Evolutionary conservation across 2,113 vertebrate genomes (phyloP).

Genomic region (Campylomormyrus tamandua): DNA sequence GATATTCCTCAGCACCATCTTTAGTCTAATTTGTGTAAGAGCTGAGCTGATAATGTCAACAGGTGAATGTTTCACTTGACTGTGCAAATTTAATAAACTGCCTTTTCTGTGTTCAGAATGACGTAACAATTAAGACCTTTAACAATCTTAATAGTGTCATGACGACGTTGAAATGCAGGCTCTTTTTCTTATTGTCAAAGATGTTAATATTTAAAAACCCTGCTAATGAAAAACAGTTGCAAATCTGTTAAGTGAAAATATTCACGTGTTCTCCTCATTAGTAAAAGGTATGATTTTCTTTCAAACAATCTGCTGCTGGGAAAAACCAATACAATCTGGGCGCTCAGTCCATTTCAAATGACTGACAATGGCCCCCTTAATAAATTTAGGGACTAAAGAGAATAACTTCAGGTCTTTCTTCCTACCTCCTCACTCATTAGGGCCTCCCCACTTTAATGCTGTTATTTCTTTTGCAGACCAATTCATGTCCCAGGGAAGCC

Average conservation of each 20-base stretch:
- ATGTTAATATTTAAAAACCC: background rate
- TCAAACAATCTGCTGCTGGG: constrained; percentile 23
- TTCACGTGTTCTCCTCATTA: background rate
- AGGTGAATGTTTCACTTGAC: background rate
- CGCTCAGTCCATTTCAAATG: constrained; percentile 24
- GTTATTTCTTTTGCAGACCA: constrained; percentile 48
- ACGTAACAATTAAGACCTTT: constrained; percentile 2
- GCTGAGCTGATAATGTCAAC: background rate
- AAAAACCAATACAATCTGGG: constrained; percentile 17
- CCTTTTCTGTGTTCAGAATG: constrained; percentile 8
- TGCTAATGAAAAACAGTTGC: background rate
- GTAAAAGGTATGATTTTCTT: constrained; percentile 16
- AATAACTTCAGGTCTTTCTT: constrained; percentile 31
- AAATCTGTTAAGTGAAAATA: constrained; percentile 9
- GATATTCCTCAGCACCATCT: background rate
- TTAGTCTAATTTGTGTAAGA: background rate
- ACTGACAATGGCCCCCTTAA: constrained; percentile 40
- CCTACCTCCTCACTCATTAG: constrained; percentile 29
- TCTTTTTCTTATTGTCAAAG: background rate
- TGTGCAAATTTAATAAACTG: background rate
- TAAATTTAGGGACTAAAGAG: constrained; percentile 31
- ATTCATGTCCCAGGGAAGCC: constrained; percentile 57
- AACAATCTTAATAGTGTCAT: background rate
- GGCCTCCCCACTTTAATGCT: constrained; percentile 42
- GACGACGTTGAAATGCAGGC: background rate